phyloP scores from a whole-genome alignment of 2,888 invertebrate genomes.

The Athrips mouffetella region DNA sequence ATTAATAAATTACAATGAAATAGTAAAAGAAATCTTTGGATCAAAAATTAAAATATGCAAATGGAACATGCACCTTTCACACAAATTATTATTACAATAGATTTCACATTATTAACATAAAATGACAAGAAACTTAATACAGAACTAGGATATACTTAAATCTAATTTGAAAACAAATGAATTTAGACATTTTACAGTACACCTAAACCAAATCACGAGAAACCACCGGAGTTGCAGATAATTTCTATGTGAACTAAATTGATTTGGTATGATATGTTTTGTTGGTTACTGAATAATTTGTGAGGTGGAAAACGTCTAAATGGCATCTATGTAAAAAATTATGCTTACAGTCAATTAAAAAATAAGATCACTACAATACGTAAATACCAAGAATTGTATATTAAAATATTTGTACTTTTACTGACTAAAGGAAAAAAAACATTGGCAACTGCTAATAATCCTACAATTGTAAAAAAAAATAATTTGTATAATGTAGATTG shows the following conservation, averaged over 20 bases:
- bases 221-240: constrained; percentile 56
- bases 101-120: constrained; percentile 64
- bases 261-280: constrained; percentile 75
- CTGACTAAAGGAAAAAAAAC: constrained; percentile 86
- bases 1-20: constrained; percentile 53
- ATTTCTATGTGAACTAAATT: constrained; percentile 55
- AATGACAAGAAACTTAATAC: constrained; percentile 66
- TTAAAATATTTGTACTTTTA: constrained; percentile 90
- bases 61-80: constrained; percentile 70
- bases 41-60: constrained; percentile 72
- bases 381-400: constrained; percentile 80
- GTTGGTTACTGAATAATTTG: constrained; percentile 73
- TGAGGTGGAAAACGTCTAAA: constrained; percentile 61
- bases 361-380: constrained; percentile 77
- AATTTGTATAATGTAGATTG: constrained; percentile 77
- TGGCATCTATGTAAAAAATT: constrained; percentile 72
- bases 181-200: constrained; percentile 64
- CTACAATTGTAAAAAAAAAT: constrained; percentile 75
- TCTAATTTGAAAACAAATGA: constrained; percentile 66
- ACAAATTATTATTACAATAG: constrained; percentile 61
- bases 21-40: constrained; percentile 71
- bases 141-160: constrained; percentile 67
- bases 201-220: constrained; percentile 46
- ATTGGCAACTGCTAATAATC: constrained; percentile 78
- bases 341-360: constrained; percentile 76